Evolutionary conservation across 2,113 vertebrate species (phyloP).

Genomic region (Campylomormyrus numenius): DNA sequence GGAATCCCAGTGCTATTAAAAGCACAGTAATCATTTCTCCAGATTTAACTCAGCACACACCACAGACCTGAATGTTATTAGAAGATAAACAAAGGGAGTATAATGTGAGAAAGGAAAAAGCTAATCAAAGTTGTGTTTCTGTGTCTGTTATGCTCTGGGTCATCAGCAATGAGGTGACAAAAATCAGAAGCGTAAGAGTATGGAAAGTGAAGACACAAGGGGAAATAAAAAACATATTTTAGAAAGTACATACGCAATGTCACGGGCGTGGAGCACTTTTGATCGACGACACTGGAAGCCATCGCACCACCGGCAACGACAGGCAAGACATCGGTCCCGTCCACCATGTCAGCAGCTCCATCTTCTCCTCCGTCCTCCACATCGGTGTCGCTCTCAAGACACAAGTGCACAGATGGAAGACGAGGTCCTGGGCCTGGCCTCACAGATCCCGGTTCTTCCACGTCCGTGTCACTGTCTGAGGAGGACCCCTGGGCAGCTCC

Average conservation of each 20-base stretch:
- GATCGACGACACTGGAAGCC: background rate
- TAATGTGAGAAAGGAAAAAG: background rate
- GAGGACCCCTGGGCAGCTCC: background rate
- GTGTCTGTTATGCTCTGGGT: background rate
- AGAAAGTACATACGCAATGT: conserved; percentile 39
- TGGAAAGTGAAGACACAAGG: background rate
- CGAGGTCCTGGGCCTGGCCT: background rate
- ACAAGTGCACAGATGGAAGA: background rate
- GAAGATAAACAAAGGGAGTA: background rate
- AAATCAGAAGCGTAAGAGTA: background rate
- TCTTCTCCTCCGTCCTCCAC: conserved; percentile 39
- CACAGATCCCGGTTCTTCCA: conserved; percentile 13
- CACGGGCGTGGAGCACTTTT: conserved; percentile 52
- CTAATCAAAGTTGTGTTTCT: background rate
- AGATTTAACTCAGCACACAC: background rate
- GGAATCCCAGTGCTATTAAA: background rate
- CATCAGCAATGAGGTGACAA: background rate
- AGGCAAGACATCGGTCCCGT: conserved; percentile 8
- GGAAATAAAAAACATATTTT: background rate
- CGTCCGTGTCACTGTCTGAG: conserved; percentile 38
- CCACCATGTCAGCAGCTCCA: background rate
- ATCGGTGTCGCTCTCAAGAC: conserved; percentile 39
- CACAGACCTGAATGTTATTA: background rate
- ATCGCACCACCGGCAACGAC: background rate
- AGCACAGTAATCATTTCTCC: background rate